Evolutionary conservation across 2,797 vertebrate species (phyloP), one percentile per base, ranked within the genome.

Genomic region (Rhinatrema bivittatum): DNA sequence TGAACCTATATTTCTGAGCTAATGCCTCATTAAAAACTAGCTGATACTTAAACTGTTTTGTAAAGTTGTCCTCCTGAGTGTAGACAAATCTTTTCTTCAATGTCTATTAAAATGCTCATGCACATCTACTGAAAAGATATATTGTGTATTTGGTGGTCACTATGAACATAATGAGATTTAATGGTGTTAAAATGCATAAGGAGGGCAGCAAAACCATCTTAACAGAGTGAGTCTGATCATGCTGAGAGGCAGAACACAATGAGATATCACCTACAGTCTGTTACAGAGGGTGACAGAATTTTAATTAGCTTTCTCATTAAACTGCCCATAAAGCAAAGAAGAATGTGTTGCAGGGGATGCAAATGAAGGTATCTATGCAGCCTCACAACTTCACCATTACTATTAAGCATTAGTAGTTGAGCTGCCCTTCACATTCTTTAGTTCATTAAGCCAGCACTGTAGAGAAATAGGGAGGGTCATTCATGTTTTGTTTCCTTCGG

Each of bases 231-330:
- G 16, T 25, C 23, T 16, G 36, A 41, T 12, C 20, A 18, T 43
- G 16, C 16, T 14, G 32, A 36, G 16, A 33, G 20, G 39, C 22
- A 25, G 16, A n/a, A 31, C 10, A 29, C n/a, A 34, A 35, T 29
- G 34, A 23, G 15, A 34, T 29, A 39, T 29, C 32, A 47, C 44
- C 36, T 39, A 34, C 25, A 33, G 21, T 29, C 25, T 29, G 11
- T 13, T 24, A 34, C 20, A 7, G 36, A 35, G 30, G 37, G 37
- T 35, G 37, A 25, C 17, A 25, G 17, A 30, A 25, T 31, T 20
- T 13, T 40, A 48, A 48, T 48, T 48, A 48, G 45, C 37, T 30
- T 48, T 39, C 37, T 40, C 32, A 8, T 35, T 48, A 40, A 13
- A 8, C n/a, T n/a, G n/a, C n/a, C n/a, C n/a, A n/a, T n/a, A n/a